phyloP scores from a whole-genome alignment of 2,888 invertebrate genomes.

The Notodonta dromedarius region DNA sequence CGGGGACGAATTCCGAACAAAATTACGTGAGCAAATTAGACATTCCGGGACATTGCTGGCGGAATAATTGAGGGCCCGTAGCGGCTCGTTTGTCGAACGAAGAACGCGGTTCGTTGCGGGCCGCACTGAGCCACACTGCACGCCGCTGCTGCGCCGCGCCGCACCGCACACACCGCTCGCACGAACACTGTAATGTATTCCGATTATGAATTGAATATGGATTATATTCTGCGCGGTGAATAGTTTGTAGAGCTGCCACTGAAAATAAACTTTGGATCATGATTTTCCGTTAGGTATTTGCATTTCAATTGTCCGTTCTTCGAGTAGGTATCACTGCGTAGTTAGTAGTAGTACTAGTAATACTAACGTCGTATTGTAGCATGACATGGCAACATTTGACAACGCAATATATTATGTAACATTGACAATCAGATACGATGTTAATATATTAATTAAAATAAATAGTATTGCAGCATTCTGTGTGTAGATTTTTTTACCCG shows the following conservation, averaged over 20 bases:
- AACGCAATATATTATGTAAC: no score
- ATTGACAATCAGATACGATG: no score
- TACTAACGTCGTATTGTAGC: not conserved
- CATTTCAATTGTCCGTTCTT: not conserved
- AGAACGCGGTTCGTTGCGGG: slow-evolving; percentile 49
- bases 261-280: slow-evolving; percentile 26
- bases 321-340: not conserved
- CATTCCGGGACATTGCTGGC: slow-evolving; percentile 78
- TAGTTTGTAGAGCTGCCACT: slow-evolving; percentile 23
- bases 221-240: slow-evolving; percentile 28
- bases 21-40: slow-evolving; percentile 84
- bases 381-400: not conserved
- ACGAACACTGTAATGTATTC: slow-evolving; percentile 32
- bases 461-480: no score
- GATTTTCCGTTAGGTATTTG: slow-evolving; percentile 25
- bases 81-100: slow-evolving; percentile 58
- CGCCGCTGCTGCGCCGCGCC: slow-evolving; percentile 3
- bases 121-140: slow-evolving; percentile 14
- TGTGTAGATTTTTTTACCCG: no score
- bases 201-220: slow-evolving; percentile 43
- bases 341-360: not conserved
- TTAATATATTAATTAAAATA: no score
- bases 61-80: slow-evolving; percentile 74
- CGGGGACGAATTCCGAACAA: slow-evolving; percentile 77
- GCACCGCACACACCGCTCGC: slow-evolving; percentile 31